phyloP scores from a whole-genome alignment of 2,113 vertebrate species.

The Macrotus californicus region DNA sequence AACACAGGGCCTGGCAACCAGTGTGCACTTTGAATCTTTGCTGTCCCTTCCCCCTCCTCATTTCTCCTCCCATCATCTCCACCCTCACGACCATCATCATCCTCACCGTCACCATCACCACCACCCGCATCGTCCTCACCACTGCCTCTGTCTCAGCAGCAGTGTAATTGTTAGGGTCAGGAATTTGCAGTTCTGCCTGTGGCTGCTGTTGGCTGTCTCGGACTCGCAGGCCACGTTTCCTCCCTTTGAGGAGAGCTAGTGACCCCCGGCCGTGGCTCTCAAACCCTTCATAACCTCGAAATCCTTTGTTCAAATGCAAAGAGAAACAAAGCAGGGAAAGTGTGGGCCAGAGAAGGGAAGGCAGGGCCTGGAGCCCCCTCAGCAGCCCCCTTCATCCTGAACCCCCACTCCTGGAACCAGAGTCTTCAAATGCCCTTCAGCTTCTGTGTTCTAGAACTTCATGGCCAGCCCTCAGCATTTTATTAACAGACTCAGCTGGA shows the following conservation, averaged over 20 bases:
- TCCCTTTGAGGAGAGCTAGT: accelerated
- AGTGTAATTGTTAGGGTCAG: accelerated
- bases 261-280: not conserved
- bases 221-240: not conserved
- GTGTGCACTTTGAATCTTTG: not conserved
- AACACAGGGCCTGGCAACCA: not conserved
- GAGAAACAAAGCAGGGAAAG: not conserved
- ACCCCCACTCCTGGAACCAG: not conserved
- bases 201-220: not conserved
- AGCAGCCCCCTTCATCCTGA: not conserved
- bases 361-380: not conserved
- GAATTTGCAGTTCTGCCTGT: not conserved
- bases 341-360: not conserved
- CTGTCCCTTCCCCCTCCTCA: not conserved
- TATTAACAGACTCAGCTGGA: not conserved
- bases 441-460: not conserved
- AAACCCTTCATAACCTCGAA: not conserved
- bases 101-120: accelerated
- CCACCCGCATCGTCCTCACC: accelerated
- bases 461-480: not conserved
- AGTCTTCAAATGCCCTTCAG: not conserved
- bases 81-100: not conserved
- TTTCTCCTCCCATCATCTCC: not conserved
- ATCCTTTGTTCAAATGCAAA: not conserved
- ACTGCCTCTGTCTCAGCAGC: not conserved